Evolutionary conservation across 1,140 invertebrate genomes (phyloP), one percentile per base, ranked within the genome.

Genomic region (Dolichoris vasculosae): DNA sequence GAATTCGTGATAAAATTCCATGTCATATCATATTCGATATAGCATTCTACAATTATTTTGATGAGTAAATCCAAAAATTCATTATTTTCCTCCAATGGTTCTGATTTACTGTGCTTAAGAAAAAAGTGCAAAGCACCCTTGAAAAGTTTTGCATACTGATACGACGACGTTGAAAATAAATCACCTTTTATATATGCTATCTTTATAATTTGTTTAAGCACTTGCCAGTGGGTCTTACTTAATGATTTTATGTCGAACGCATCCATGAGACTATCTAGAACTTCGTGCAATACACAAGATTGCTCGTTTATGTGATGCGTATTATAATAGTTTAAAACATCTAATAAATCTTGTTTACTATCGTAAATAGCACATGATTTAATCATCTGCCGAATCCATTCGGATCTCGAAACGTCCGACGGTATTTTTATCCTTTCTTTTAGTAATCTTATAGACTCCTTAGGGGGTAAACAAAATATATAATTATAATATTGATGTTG

Each of bases 301-400:
- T 87, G 83, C 67, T 93, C 92, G 48, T 92, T 92, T 38, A 85
- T 90, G 40, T 92, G 91, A 26, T 87, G 90, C 0, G 73, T 71
- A 23, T 71, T 67, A 2, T 91, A 32, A 48, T 91, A 92, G 6
- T 87, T 48, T 0, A 93, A 30, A 0, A 89, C 85, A 4, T 89
- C 23, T 2, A 89, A 48, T 1, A 93, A 81, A 9, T 88, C 86
- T 7, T 86, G 11, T 4, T 89, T 67, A 55, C 91, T 89, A 0
- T 89, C 38, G 43, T 93, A 93, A 0, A 92, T 75, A 13, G 82
- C 88, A 51, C 91, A 93, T 15, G 71, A 86, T 23, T 84, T 87
- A 8, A 93, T 87, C 85, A 93, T 85, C n/a, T 89, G 0, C 9
- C 0, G 0, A 59, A 0, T 63, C n/a, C 40, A 85, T 0, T 3